A percentile compares a stretch with the other conserved stretches of the same genome.
phyloP scores from a whole-genome alignment of 2,113 vertebrate species.

The Herpetotheres cachinnans region DNA sequence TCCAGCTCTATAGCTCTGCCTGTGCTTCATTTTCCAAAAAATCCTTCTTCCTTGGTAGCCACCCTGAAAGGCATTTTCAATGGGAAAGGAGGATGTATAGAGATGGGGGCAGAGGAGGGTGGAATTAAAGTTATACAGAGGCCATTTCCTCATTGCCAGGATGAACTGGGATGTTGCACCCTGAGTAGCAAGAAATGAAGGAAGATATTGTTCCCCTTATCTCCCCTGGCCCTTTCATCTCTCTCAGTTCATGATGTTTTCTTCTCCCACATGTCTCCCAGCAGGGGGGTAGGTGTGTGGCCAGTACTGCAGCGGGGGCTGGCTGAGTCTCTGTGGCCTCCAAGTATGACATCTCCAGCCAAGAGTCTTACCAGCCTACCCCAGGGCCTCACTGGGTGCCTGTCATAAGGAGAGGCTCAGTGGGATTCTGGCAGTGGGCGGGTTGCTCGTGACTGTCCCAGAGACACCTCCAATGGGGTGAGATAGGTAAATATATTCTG shows the following conservation, averaged over 20 bases:
- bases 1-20: not conserved
- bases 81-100: not conserved
- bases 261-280: not conserved
- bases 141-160: not conserved
- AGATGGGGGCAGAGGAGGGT: not conserved
- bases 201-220: not conserved
- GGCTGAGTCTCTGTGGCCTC: not conserved
- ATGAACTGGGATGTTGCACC: not conserved
- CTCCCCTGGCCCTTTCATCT: not conserved
- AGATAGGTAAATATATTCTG: not conserved
- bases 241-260: not conserved
- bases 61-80: not conserved
- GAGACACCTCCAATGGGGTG: not conserved
- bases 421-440: not conserved
- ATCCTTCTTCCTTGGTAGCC: not conserved
- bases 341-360: not conserved
- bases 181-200: not conserved
- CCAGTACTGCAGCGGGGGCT: not conserved
- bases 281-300: not conserved
- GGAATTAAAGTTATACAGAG: not conserved
- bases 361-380: not conserved
- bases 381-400: not conserved
- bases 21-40: not conserved
- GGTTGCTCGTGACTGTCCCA: not conserved
- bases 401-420: not conserved